phyloP scores from a whole-genome alignment of 2,888 invertebrate genomes.

The Caenorhabditis virilis region DNA sequence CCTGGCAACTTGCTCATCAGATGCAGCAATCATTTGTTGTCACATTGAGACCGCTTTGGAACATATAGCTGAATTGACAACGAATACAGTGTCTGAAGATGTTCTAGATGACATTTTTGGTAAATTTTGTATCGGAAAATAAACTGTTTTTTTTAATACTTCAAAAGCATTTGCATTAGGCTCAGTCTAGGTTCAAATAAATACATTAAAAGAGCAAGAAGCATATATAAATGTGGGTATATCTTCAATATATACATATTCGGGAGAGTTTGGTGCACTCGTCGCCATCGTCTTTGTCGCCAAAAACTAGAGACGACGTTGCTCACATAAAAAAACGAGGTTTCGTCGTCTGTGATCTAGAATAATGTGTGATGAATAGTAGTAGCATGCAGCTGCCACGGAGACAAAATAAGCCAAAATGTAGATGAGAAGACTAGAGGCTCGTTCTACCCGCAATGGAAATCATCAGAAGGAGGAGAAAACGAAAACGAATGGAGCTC shows the following conservation, averaged over 20 bases:
- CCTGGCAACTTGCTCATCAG: slow-evolving; percentile 23
- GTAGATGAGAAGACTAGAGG: background rate
- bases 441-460: no score
- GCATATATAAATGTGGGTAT: background rate
- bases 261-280: no score
- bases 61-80: slow-evolving; percentile 80
- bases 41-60: slow-evolving; percentile 76
- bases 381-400: no score
- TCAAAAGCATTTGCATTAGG: no score
- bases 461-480: slow-evolving; percentile 1
- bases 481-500: background rate
- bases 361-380: slow-evolving; percentile 14
- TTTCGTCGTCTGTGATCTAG: slow-evolving; percentile 7
- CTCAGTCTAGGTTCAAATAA: no score
- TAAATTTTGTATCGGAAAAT: slow-evolving; percentile 89
- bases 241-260: no score
- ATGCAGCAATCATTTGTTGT: slow-evolving; percentile 72
- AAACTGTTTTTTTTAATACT: no score
- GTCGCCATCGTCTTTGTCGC: background rate
- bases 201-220: background rate
- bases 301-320: background rate
- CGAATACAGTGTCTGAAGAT: slow-evolving; percentile 79
- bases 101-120: slow-evolving; percentile 82
- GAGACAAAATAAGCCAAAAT: slow-evolving; percentile 2
- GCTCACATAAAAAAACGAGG: background rate